Percentiles rank a stretch among this genome's conserved stretches.
Conservation (phyloP, 2,888 invertebrate genomes). For the Conomelus anceps region DNA sequence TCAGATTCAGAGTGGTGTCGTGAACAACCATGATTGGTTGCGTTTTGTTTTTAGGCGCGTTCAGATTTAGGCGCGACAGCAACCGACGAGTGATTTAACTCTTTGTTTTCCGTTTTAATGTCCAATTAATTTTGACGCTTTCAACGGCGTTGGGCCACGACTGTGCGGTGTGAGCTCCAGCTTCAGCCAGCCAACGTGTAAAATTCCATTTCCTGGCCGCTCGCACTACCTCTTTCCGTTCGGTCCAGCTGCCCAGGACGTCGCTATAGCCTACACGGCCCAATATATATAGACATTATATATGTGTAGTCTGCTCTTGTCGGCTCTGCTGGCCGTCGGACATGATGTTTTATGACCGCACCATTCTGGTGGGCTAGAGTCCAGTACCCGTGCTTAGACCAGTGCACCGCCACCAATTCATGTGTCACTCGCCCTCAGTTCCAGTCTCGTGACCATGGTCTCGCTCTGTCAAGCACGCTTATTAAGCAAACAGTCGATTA, state of each 20-base stretch:
- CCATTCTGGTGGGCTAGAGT: neutral
- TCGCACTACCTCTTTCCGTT: neutral
- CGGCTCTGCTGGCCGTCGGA: neutral
- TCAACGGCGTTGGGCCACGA: neutral
- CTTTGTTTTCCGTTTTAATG: neutral
- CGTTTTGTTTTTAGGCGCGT: neutral
- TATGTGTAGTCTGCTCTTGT: neutral
- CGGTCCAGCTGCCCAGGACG: too few relatives aligned
- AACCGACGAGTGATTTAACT: neutral
- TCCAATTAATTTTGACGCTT: neutral
- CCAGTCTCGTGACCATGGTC: neutral
- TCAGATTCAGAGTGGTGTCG: neutral
- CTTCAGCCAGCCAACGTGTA: neutral
- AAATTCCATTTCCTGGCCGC: neutral
- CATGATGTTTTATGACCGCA: neutral
- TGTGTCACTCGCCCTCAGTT: neutral
- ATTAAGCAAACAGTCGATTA: neutral
- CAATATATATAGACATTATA: neutral
- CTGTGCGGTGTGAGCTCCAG: too few relatives aligned
- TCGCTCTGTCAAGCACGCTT: neutral
- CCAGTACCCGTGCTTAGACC: too few relatives aligned
- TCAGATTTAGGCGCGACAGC: neutral
- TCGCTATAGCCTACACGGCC: neutral
- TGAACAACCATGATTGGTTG: neutral
- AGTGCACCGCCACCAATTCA: neutral